Evolutionary conservation across 2,113 vertebrate species (phyloP).

Genomic region (Mola mola): DNA sequence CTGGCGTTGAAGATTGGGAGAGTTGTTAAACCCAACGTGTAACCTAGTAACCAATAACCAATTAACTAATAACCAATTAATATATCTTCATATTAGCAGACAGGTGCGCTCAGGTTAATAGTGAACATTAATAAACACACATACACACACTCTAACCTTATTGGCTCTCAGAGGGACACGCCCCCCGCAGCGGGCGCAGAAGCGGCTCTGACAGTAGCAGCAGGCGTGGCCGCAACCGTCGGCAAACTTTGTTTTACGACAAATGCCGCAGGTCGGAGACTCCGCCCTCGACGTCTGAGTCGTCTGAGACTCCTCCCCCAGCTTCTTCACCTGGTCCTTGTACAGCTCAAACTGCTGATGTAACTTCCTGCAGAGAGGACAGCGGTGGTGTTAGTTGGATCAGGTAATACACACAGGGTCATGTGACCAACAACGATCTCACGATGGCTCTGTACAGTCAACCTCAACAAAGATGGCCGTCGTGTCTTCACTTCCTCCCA

Average conservation of each 20-base stretch:
- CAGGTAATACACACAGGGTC: too few relatives aligned
- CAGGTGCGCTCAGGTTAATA: too few relatives aligned
- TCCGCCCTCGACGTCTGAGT: constrained; percentile 87
- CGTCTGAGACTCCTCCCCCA: constrained; percentile 90
- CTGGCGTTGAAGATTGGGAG: too few relatives aligned
- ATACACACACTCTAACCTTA: constrained; percentile 83
- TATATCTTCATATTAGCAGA: too few relatives aligned
- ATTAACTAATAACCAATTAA: too few relatives aligned
- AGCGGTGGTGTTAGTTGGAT: background rate
- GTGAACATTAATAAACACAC: background rate
- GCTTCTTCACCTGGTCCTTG: constrained; percentile 94
- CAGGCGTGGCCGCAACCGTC: constrained; percentile 94
- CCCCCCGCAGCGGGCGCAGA: constrained; percentile 94
- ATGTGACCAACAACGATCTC: too few relatives aligned
- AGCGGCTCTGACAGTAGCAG: constrained; percentile 95
- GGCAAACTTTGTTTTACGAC: constrained; percentile 94
- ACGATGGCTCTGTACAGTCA: too few relatives aligned
- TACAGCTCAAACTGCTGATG: constrained; percentile 98
- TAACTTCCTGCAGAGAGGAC: constrained; percentile 84
- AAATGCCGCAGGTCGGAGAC: constrained; percentile 93
- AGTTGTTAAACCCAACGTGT: too few relatives aligned
- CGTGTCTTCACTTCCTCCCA: too few relatives aligned
- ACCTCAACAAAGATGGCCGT: too few relatives aligned
- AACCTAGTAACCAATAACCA: too few relatives aligned
- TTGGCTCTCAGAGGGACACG: constrained; percentile 93